Evolutionary conservation across 2,888 invertebrate genomes (phyloP).

Genomic region (Cryptus viduatorius): DNA sequence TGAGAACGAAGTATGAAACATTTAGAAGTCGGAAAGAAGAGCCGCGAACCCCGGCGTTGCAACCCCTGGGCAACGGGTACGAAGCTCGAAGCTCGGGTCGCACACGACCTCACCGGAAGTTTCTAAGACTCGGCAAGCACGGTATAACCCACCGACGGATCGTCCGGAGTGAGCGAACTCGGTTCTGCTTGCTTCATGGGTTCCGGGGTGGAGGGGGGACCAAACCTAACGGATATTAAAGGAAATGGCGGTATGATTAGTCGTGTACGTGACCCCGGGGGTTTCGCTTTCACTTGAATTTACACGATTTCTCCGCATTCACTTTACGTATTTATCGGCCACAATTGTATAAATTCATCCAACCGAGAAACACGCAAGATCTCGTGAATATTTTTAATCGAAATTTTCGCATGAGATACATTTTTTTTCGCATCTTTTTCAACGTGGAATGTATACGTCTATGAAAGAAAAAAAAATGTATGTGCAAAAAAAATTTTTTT

Average conservation of each 20-base stretch:
- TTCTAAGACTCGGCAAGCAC: conserved; percentile 81
- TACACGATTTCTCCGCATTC: conserved; percentile 68
- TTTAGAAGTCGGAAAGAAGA: conserved; percentile 80
- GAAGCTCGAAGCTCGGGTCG: conserved; percentile 49
- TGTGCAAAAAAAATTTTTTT: neutral
- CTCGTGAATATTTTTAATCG: neutral
- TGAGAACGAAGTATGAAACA: conserved; percentile 74
- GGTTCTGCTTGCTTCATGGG: conserved; percentile 62
- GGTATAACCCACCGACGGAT: conserved; percentile 67
- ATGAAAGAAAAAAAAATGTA: neutral
- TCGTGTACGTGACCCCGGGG: conserved; percentile 82
- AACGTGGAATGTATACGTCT: neutral
- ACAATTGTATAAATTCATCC: conserved; percentile 11
- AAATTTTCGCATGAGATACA: neutral
- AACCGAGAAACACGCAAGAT: neutral
- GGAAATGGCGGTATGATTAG: conserved; percentile 85
- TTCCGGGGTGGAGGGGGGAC: conserved; percentile 63
- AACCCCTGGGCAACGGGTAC: conserved; percentile 29
- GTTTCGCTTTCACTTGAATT: conserved; percentile 79
- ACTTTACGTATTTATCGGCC: conserved; percentile 41
- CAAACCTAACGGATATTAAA: conserved; percentile 84
- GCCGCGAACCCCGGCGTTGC: conserved; percentile 70
- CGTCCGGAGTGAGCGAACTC: conserved; percentile 64
- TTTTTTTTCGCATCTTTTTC: neutral
- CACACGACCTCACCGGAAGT: conserved; percentile 82